Evolutionary conservation across 30 jellyfish, hydroid and myxozoan genomes (phyloP).

Genomic region (Hydractinia symbiolongicarpus): DNA sequence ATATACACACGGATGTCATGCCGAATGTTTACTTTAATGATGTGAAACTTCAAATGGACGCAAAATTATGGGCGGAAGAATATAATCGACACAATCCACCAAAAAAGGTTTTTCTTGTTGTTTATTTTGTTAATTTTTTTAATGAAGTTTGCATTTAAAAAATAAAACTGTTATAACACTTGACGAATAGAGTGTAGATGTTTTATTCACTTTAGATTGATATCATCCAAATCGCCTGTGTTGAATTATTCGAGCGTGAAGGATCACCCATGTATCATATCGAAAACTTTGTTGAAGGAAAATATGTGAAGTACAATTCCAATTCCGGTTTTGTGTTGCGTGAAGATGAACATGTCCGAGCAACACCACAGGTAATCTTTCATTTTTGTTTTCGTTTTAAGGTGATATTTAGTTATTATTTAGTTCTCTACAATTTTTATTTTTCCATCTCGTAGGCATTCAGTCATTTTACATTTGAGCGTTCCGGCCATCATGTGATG

Average conservation of each 20-base stretch:
- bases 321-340: slow-evolving; percentile 88
- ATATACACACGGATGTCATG: slow-evolving; percentile 62
- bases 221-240: slow-evolving; percentile 76
- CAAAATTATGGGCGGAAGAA: slow-evolving; percentile 97
- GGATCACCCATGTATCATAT: slow-evolving; percentile 70
- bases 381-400: neutral
- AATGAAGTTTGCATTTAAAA: neutral
- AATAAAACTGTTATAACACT: neutral
- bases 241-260: slow-evolving; percentile 71
- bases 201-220: slow-evolving; percentile 59
- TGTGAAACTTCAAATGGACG: slow-evolving; percentile 95
- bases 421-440: neutral
- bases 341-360: slow-evolving; percentile 50
- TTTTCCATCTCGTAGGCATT: slow-evolving; percentile 56
- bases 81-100: slow-evolving; percentile 91
- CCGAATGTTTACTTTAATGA: slow-evolving; percentile 83
- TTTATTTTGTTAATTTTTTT: neutral
- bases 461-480: slow-evolving; percentile 96
- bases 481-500: slow-evolving; percentile 95
- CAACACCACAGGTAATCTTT: slow-evolving; percentile 89
- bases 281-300: slow-evolving; percentile 93
- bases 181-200: neutral
- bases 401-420: neutral
- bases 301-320: slow-evolving; percentile 87
- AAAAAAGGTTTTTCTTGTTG: slow-evolving; percentile 54